Evolutionary conservation across 2,113 vertebrate genomes (phyloP), one percentile per base, ranked within the genome.

Genomic region (Lycocorax pyrrhopterus): DNA sequence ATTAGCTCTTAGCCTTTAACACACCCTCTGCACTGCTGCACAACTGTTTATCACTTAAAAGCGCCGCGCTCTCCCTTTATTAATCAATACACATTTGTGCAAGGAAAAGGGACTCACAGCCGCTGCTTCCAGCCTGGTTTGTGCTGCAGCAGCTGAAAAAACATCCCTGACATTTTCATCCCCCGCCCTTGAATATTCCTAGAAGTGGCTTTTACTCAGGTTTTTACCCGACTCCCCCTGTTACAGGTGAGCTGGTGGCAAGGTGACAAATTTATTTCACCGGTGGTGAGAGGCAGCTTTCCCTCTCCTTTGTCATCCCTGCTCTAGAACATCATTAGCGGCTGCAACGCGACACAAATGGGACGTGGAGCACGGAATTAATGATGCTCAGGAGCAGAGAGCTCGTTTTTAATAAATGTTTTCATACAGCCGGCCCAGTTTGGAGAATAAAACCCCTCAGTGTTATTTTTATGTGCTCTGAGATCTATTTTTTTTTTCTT

Each of bases 1-100:
- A 94, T 95, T 87, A 95, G 91, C 93, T 94, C 93, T 91, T 64
- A 91, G 81, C 91, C 95, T 92, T 94, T 96, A 87, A 96, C 85
- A 72, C 41, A 76, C 87, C 89, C 93, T 94, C 93, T 76, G 79
- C 85, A 91, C 91, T 49, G 84, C 95, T 58, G 87, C 88, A 62
- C 10, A 83, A 84, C 91, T 93, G 89, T 93, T 96, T 93, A 91
- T 91, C 96, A 94, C 93, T 89, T 62, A 33, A 10, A 94, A 96
- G 66, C 84, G 89, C 84, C 78, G 64, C 7, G 8, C 73, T 89
- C 87, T 37, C 56, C 91, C 58, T 91, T 92, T 87, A 75, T 94
- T 75, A 49, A 97, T 87, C 93, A 75, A 89, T 39, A 75, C 1
- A 63, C 58, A 66, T 82, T 82, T 73, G 74, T 29, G 66, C 72